Conservation (phyloP, 2,888 invertebrate genomes). For the Adineta ricciae region DNA sequence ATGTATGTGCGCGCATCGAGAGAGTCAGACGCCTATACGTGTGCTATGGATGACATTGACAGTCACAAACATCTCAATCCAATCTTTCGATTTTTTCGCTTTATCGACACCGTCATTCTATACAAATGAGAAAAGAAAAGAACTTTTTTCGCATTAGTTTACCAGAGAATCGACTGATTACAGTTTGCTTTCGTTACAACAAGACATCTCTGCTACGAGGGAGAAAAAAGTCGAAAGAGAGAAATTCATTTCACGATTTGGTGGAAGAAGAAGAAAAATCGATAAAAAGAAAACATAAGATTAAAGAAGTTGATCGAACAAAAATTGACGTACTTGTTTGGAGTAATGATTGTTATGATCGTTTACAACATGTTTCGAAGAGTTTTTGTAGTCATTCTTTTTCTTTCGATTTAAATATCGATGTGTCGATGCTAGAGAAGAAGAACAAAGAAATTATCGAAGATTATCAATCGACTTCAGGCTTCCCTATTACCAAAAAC, state of each 20-base stretch:
- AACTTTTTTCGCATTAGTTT: background rate
- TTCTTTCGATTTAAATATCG: background rate
- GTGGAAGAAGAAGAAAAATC: background rate
- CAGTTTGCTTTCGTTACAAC: background rate
- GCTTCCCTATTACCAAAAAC: background rate
- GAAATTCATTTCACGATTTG: background rate
- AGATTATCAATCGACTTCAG: background rate
- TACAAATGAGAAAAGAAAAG: background rate
- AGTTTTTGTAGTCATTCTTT: background rate
- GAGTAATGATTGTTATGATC: background rate
- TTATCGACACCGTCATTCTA: background rate
- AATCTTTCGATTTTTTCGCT: background rate
- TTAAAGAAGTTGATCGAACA: background rate
- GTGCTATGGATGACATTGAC: background rate
- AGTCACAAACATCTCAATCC: background rate
- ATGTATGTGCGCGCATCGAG: background rate
- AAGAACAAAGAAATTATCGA: background rate
- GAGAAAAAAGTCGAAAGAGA: background rate
- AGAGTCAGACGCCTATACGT: background rate
- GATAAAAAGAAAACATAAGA: background rate
- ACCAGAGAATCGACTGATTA: background rate
- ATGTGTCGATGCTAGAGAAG: background rate
- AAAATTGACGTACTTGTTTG: background rate
- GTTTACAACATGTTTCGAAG: background rate
- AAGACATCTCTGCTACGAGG: background rate